Conservation (phyloP, 2,797 vertebrate species). For the Nyctibius grandis region DNA sequence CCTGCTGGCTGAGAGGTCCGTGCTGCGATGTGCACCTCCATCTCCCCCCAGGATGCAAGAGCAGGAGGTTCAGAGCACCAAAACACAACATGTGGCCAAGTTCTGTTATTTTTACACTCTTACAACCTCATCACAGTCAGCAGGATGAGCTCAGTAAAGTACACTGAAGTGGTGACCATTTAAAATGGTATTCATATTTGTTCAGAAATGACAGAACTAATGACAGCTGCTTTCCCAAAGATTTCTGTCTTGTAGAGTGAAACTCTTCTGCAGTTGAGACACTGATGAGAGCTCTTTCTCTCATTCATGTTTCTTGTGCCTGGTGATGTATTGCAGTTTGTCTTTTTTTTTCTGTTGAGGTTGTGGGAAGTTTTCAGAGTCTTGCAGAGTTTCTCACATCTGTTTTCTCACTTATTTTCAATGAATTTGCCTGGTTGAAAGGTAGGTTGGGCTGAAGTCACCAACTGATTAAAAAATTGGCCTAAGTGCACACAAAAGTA, state of each 20-base stretch:
- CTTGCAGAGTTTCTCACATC: background rate
- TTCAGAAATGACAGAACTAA: background rate
- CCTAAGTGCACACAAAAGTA: background rate
- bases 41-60: background rate
- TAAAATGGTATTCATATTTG: background rate
- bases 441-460: background rate
- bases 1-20: background rate
- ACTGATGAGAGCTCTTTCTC: background rate
- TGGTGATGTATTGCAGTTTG: background rate
- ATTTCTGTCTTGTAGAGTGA: background rate
- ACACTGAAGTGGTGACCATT: background rate
- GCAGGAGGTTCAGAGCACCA: background rate
- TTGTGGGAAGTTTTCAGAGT: background rate
- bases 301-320: background rate
- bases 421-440: background rate
- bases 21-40: accelerated
- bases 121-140: background rate
- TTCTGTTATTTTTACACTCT: background rate
- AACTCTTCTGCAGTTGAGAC: background rate
- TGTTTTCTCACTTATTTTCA: background rate
- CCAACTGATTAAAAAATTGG: background rate
- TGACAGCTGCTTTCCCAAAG: background rate
- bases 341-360: background rate
- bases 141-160: background rate
- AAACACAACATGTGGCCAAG: background rate